Evolutionary conservation across 1,140 invertebrate species (phyloP).

Genomic region (Caerostris extrusa): DNA sequence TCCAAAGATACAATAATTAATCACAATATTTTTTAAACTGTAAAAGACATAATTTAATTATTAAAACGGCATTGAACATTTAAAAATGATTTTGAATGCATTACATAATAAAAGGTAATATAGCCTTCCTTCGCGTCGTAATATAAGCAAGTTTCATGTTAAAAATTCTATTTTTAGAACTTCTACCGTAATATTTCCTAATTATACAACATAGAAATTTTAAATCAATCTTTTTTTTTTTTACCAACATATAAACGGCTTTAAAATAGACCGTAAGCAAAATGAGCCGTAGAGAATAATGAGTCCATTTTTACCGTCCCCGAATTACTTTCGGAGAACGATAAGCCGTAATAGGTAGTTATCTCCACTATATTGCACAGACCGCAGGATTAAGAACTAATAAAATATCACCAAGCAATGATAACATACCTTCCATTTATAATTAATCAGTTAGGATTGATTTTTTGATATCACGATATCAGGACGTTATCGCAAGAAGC

Average conservation of each 20-base stretch:
- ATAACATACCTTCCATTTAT: conserved; percentile 7
- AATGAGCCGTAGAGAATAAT: background rate
- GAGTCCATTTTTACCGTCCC: background rate
- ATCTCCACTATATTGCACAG: background rate
- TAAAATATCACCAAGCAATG: conserved; percentile 1
- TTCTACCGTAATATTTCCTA: too few species aligned
- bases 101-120: too few species aligned
- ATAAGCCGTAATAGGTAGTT: background rate
- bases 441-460: conserved; percentile 50
- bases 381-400: background rate
- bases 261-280: background rate
- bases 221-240: background rate
- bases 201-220: background rate
- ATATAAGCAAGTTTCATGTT: too few species aligned
- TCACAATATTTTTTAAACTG: too few species aligned
- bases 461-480: conserved; percentile 40
- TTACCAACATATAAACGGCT: background rate
- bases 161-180: too few species aligned
- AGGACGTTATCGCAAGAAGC: conserved; percentile 6
- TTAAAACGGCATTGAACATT: too few species aligned
- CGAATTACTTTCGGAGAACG: background rate
- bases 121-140: too few species aligned
- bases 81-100: too few species aligned
- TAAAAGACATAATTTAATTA: too few species aligned
- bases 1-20: too few species aligned